Base-by-base conservation (phyloP, 1,140 invertebrate species). In the Cydia strobilella region DNA sequence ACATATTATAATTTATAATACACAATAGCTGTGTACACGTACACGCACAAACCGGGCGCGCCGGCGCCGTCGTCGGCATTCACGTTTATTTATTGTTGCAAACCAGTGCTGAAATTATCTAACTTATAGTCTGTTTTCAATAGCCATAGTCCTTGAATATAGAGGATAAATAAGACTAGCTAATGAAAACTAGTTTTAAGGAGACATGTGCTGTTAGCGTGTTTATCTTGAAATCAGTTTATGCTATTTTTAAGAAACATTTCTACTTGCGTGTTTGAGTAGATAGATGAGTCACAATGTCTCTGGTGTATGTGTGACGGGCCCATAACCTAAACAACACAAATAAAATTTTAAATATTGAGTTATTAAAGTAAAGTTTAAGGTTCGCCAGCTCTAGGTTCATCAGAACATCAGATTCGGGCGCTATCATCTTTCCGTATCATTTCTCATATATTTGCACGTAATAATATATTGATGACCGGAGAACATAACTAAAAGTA, bases 11-110 rank as follows among this genome's bases (percentile, higher is more conserved):
- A 59, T 23, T 59, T 59, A 23, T 59, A 59, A 59, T 23, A 2
- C 54, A 59, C 54, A 59, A 59, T 59, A 59, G 54, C 20, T 73
- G 42, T 72, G 54, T 59, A 59, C 54, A 23, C 54, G 54, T 59
- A 59, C 54, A 23, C 54, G 54, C 54, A 59, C 54, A 23, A 45
- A 59, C 54, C 20, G 54, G 54, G 54, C 10, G 54, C 54, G 54
- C 54, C 54, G 54, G 54, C 54, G 20, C 54, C 54, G 54, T 20
- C 18, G 54, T 23, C 54, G 20, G 54, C 20, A 59, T 59, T 20
- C 54, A 12, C 54, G 54, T 23, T 59, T 59, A 59, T 59, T 59
- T 59, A 59, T 59, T 59, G 54, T 23, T 59, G 54, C 54, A n/a
- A 23, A 10, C 54, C 20, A 23, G 54, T 59, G 20, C 54, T 59